A percentile compares a stretch with the other conserved stretches of the same genome.
These are phyloP conservation scores for Megalurothrips usitatus DNA, from an alignment of 2,888 invertebrate genomes.

Conservation along the genomic window DNA sequence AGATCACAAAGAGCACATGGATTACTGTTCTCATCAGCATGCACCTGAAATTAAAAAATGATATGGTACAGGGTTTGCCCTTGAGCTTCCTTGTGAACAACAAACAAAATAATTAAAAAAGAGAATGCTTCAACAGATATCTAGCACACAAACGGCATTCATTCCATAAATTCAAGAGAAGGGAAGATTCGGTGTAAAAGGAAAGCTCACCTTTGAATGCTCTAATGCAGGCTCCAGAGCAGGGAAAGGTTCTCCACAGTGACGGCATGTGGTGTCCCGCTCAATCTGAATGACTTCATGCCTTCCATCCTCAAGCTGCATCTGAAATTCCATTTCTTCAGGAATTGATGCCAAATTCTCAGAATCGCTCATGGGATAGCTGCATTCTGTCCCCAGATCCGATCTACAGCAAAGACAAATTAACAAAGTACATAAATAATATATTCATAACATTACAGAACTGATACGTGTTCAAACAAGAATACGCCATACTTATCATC, in stretches of 20 bases:
- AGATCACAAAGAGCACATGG: conserved; percentile 33
- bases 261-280: conserved; percentile 27
- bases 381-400: neutral
- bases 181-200: neutral
- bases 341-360: neutral
- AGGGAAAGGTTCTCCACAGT: conserved; percentile 31
- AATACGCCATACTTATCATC: neutral
- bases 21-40: conserved; percentile 30
- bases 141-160: no score
- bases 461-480: neutral
- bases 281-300: conserved; percentile 28
- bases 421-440: neutral
- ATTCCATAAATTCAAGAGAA: no score
- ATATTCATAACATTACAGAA: neutral
- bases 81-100: neutral
- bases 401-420: neutral
- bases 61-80: no score
- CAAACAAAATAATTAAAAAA: neutral
- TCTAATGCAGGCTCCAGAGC: conserved; percentile 31
- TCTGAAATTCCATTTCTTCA: conserved; percentile 3
- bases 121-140: neutral
- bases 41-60: conserved; percentile 9
- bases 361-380: neutral
- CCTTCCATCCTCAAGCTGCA: neutral
- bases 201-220: conserved; percentile 31